phyloP scores from a whole-genome alignment of 2,797 vertebrate species.

The Sebastes flavidus region DNA sequence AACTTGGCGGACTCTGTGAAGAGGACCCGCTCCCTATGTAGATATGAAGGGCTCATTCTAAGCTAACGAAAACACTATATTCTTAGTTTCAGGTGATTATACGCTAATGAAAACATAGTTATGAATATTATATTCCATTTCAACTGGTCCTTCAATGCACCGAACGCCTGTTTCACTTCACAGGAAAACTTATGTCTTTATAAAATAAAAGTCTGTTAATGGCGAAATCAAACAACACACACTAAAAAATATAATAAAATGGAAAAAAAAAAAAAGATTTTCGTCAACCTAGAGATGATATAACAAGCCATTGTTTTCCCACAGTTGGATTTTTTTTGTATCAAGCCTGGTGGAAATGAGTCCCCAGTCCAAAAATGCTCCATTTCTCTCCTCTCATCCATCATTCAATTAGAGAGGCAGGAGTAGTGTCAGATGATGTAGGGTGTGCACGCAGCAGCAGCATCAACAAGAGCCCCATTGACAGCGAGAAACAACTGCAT shows the following conservation, averaged over 20 bases:
- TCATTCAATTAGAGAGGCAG: constrained; percentile 20
- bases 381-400: constrained; percentile 14
- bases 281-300: background rate
- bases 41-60: no score
- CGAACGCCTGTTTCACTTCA: background rate
- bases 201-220: background rate
- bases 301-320: background rate
- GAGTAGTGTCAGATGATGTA: constrained; percentile 35
- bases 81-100: no score
- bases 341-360: background rate
- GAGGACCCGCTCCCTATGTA: no score
- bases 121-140: no score
- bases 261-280: background rate
- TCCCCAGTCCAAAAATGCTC: background rate
- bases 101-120: no score
- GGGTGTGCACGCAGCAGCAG: constrained; percentile 1
- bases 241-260: background rate
- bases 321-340: background rate
- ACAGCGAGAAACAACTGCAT: constrained; percentile 28
- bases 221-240: background rate
- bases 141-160: background rate
- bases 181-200: background rate
- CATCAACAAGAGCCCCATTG: constrained; percentile 62
- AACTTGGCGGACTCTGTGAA: no score
- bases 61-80: no score